Evolutionary conservation across 2,113 vertebrate species (phyloP).

Genomic region (Antennarius striatus): DNA sequence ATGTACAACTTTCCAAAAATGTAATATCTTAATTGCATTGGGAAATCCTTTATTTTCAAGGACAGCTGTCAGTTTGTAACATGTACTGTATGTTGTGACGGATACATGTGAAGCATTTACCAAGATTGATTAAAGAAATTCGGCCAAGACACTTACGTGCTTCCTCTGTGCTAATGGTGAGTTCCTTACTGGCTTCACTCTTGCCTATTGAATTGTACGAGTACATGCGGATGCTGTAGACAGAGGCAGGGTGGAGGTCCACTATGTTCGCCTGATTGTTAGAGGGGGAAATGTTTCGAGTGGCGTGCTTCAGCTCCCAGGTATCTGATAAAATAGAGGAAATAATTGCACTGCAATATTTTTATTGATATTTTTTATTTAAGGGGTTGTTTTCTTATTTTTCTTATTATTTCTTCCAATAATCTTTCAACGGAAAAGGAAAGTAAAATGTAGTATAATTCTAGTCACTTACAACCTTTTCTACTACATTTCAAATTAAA

Average conservation of each 20-base stretch:
- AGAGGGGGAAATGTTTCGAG: conserved; percentile 95
- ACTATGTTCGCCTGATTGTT: conserved; percentile 99
- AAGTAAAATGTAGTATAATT: not conserved
- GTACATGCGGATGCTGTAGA: conserved; percentile 99
- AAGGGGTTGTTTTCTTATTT: not conserved
- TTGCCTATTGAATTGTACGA: conserved; percentile 97
- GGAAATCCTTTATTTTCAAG: conserved; percentile 19
- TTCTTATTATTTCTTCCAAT: not conserved
- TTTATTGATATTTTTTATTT: not conserved
- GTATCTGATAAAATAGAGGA: conserved; percentile 78
- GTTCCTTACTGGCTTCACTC: conserved; percentile 96
- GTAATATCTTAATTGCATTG: conserved; percentile 3
- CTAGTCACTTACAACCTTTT: too few relatives aligned
- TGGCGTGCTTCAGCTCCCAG: conserved; percentile 97
- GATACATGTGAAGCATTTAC: conserved; percentile 2
- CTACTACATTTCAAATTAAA: too few relatives aligned
- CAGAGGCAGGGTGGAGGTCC: conserved; percentile 93
- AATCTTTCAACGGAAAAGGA: not conserved
- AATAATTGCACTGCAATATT: not conserved
- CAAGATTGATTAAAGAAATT: not conserved
- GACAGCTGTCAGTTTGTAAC: conserved; percentile 2
- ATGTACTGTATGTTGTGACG: not conserved
- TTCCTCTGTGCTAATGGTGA: conserved; percentile 96
- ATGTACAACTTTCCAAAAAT: not conserved
- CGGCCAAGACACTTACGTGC: conserved; percentile 82